phyloP scores from a whole-genome alignment of 2,113 vertebrate species.

The Aix galericulata region DNA sequence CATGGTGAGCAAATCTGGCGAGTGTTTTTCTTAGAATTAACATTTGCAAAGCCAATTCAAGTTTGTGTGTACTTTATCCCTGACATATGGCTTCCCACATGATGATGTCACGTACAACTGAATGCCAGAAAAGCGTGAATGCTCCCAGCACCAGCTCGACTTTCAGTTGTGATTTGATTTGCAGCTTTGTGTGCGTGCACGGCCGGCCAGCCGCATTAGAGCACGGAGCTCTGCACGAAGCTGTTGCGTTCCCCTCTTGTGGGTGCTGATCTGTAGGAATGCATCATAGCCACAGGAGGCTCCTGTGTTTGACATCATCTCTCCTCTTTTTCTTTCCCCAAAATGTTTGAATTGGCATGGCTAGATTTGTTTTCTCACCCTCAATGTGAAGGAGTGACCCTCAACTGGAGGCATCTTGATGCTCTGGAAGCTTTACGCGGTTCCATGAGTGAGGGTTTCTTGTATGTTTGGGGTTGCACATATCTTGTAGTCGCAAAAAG shows the following conservation, averaged over 20 bases:
- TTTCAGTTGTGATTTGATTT: background rate
- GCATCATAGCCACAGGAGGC: fast-evolving
- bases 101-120: conserved; percentile 20
- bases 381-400: background rate
- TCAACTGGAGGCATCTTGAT: background rate
- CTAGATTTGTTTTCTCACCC: background rate
- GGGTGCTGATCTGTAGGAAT: background rate
- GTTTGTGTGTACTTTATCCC: conserved; percentile 21
- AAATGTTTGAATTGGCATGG: background rate
- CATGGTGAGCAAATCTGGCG: background rate
- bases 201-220: fast-evolving
- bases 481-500: background rate
- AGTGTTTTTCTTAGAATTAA: conserved; percentile 31
- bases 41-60: conserved; percentile 18
- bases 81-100: conserved; percentile 27
- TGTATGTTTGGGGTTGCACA: background rate
- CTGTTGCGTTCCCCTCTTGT: background rate
- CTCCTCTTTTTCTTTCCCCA: background rate
- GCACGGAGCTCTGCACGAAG: fast-evolving
- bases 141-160: background rate
- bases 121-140: conserved; percentile 22
- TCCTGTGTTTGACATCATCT: background rate
- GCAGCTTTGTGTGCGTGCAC: background rate
- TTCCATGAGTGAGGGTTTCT: background rate
- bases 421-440: background rate